Percentiles rank a stretch among this genome's conserved stretches.
phyloP scores from a whole-genome alignment of 1,140 invertebrate species.

The Campoletis sonorensis region DNA sequence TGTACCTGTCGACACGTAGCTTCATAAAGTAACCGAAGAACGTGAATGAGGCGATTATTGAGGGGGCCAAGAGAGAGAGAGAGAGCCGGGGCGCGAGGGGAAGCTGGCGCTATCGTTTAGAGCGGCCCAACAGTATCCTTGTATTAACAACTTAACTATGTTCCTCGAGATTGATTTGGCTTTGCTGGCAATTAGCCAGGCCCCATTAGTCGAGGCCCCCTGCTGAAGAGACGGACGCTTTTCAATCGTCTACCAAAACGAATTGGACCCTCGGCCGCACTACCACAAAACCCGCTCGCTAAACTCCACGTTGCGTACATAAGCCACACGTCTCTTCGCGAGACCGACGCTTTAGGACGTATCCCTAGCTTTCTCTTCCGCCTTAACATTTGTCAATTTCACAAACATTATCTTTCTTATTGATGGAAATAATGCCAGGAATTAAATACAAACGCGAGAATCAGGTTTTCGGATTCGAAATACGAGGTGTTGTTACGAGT shows the following conservation, averaged over 20 bases:
- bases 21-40: neutral
- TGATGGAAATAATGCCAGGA: conserved; percentile 13
- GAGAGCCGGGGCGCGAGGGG: too few species aligned
- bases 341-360: neutral
- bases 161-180: conserved; percentile 65
- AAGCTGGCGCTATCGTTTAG: conserved; percentile 56
- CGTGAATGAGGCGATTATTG: neutral
- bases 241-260: conserved; percentile 68
- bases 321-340: conserved; percentile 1
- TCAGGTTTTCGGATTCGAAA: conserved; percentile 12
- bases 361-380: conserved; percentile 19
- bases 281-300: neutral
- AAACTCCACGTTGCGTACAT: conserved; percentile 6
- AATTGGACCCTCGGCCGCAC: conserved; percentile 45
- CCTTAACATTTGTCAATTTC: conserved; percentile 18
- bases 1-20: conserved; percentile 40
- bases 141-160: conserved; percentile 66
- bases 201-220: conserved; percentile 63
- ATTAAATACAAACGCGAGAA: conserved; percentile 15
- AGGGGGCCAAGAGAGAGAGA: neutral
- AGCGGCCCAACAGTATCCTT: conserved; percentile 43
- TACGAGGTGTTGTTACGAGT: conserved; percentile 31
- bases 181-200: conserved; percentile 69
- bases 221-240: conserved; percentile 58
- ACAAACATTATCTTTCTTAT: conserved; percentile 7